phyloP scores from a whole-genome alignment of 2,113 vertebrate genomes.

The Sander vitreus region DNA sequence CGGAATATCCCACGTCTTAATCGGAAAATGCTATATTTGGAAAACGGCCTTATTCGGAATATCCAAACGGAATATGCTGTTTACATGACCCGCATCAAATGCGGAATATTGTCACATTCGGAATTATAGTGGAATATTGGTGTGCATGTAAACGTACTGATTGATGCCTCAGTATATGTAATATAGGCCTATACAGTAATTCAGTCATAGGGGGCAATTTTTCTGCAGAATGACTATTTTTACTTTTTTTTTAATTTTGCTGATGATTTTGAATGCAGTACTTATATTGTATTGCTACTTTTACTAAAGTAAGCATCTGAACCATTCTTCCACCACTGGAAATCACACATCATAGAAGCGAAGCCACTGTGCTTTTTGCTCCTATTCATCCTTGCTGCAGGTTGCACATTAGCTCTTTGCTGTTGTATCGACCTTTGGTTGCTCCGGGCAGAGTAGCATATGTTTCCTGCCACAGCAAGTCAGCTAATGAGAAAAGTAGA shows the following conservation, averaged over 20 bases:
- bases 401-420: neutral
- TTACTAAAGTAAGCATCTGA: neutral
- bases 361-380: neutral
- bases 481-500: conserved; percentile 65
- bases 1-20: too few relatives aligned
- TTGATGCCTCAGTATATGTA: too few relatives aligned
- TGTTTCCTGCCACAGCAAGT: conserved; percentile 36
- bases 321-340: neutral
- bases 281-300: neutral
- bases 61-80: too few relatives aligned
- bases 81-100: too few relatives aligned
- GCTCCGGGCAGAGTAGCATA: conserved; percentile 30
- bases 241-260: neutral
- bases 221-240: neutral
- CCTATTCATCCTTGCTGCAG: neutral
- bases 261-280: neutral
- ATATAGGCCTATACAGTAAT: too few relatives aligned
- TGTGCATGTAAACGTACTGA: too few relatives aligned
- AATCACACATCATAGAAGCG: neutral
- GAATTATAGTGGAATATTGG: too few relatives aligned
- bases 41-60: too few relatives aligned
- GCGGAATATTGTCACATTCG: too few relatives aligned
- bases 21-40: too few relatives aligned
- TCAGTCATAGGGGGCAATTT: too few relatives aligned
- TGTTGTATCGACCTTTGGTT: conserved; percentile 12